Conservation (phyloP, 2,113 vertebrate genomes). For the Cephalopterus ornatus region DNA sequence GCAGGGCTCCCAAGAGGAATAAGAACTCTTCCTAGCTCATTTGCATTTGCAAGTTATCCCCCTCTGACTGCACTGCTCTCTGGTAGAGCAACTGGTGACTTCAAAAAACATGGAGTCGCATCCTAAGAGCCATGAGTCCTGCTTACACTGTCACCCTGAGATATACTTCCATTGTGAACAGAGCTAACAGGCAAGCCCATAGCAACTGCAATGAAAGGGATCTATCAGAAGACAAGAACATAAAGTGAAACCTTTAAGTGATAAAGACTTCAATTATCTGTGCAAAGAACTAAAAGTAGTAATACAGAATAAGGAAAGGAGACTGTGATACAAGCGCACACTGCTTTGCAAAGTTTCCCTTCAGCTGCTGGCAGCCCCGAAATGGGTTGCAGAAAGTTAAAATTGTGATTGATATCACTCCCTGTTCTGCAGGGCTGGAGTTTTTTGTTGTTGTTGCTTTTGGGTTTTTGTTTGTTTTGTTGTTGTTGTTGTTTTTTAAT, state of each 20-base stretch:
- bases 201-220: background rate
- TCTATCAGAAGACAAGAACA: background rate
- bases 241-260: background rate
- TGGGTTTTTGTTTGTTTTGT: background rate
- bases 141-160: background rate
- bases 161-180: background rate
- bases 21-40: background rate
- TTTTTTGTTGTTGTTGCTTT: no score
- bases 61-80: background rate
- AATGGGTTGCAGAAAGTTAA: background rate
- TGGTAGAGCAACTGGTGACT: background rate
- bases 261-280: background rate
- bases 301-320: background rate
- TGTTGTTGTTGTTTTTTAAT: background rate
- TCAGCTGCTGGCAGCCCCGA: background rate
- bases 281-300: background rate
- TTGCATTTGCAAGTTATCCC: background rate
- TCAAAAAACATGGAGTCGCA: background rate
- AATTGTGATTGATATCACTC: background rate
- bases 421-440: background rate
- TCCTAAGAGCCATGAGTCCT: background rate
- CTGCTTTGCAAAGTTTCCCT: slow-evolving; percentile 8
- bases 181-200: background rate
- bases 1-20: background rate
- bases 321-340: background rate